Conservation (phyloP, 2,888 invertebrate genomes). For the Sinohyriopsis cumingii region DNA sequence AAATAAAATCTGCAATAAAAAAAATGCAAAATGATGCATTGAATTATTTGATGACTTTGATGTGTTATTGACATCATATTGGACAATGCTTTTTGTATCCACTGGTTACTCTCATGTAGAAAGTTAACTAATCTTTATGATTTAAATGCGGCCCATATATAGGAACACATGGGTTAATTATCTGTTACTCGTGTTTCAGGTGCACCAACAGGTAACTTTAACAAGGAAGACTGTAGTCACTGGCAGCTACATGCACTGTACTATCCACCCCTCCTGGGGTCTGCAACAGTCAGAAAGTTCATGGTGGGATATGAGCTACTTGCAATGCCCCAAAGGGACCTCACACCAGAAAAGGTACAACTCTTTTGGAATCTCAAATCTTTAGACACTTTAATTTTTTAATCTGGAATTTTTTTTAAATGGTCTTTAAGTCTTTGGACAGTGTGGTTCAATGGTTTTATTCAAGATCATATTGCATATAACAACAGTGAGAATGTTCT, state of each 20-base stretch:
- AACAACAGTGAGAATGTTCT: background rate
- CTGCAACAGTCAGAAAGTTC: constrained; percentile 94
- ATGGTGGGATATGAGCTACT: constrained; percentile 97
- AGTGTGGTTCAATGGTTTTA: no score
- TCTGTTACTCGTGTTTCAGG: constrained; percentile 74
- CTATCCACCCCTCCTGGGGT: constrained; percentile 94
- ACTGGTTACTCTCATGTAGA: no score
- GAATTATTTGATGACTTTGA: no score
- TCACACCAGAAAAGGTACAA: constrained; percentile 90
- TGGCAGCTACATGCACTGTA: constrained; percentile 98
- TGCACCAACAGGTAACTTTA: constrained; percentile 85
- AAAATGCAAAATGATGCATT: no score
- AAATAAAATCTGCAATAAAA: no score
- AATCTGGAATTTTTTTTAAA: background rate
- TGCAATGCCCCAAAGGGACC: constrained; percentile 92
- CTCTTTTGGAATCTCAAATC: background rate
- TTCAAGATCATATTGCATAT: background rate
- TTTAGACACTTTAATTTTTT: background rate
- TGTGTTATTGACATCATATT: no score
- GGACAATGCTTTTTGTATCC: no score
- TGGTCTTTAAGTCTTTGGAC: no score
- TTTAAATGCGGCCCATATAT: background rate
- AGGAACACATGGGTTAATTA: background rate
- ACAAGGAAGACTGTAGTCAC: constrained; percentile 75
- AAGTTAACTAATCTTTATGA: background rate